Evolutionary conservation across 2,797 vertebrate genomes (phyloP), one percentile per base, ranked within the genome.

Genomic region (Amazona finschi): DNA sequence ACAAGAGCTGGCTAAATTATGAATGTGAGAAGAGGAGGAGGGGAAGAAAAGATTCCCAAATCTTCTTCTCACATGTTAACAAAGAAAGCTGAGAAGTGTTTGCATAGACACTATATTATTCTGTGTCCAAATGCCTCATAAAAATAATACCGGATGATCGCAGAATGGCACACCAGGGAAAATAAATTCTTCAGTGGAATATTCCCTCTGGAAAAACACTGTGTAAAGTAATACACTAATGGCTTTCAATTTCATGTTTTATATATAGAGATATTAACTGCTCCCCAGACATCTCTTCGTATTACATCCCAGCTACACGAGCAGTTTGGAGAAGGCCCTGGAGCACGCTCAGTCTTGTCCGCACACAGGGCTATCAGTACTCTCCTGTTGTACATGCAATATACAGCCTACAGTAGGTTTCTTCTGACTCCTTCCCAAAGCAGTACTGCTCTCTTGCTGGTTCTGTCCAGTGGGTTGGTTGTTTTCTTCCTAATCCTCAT

Each of bases 31-130:
- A 62, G 76, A 71, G 82, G 90, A 93, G 89, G 57, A 85, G 79
- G 71, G 41, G 89, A 92, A 92, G 90, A 91, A 96, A 96, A 91
- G 96, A 93, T 85, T 95, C 78, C 95, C 94, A 94, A 97, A 97
- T 96, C 91, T 96, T 97, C 96, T 96, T 84, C 96, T 98, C 94
- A 97, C 72, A 97, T 97, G 96, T 97, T 97, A 97, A 97, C 96
- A 97, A 97, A 97, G 97, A 96, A 97, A 97, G 93, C 96, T 88
- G 97, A 97, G 96, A 97, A 94, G 94, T 95, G 97, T 98, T 97
- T 98, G 96, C 97, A 97, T 97, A 97, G 97, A 97, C 95, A 90
- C 95, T 97, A 96, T 96, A 97, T 97, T 97, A 95, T 95, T 97
- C 96, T 66, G 41, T 97, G 96, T 96, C 96, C 97, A 97, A 97